phyloP scores from a whole-genome alignment of 2,797 vertebrate genomes.

The Eutrigla gurnardus region DNA sequence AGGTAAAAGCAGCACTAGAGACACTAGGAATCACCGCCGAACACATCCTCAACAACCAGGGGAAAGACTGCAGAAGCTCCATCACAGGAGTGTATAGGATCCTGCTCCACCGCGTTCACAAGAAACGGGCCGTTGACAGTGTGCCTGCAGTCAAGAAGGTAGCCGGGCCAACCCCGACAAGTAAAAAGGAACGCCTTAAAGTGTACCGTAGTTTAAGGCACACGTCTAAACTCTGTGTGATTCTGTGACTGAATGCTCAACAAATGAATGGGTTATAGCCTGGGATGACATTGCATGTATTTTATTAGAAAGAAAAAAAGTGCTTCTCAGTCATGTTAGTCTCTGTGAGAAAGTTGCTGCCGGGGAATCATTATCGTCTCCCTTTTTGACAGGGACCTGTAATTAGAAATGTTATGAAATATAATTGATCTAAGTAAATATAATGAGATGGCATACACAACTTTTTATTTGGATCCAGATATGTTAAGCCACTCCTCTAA shows the following conservation, averaged over 20 bases:
- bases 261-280: conserved; percentile 23
- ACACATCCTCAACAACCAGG: conserved; percentile 92
- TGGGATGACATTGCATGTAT: conserved; percentile 56
- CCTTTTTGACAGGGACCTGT: conserved; percentile 40
- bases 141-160: conserved; percentile 83
- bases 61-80: conserved; percentile 91
- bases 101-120: conserved; percentile 92
- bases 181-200: conserved; percentile 84
- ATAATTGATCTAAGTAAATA: conserved; percentile 31
- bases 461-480: conserved; percentile 28
- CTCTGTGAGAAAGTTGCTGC: conserved; percentile 73
- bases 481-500: conserved; percentile 31
- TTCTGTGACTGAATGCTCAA: conserved; percentile 86
- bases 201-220: conserved; percentile 88
- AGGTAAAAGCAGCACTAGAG: conserved; percentile 89
- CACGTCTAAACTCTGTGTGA: conserved; percentile 96
- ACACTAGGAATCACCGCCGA: conserved; percentile 91
- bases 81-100: conserved; percentile 95
- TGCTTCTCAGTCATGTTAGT: conserved; percentile 64
- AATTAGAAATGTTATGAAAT: conserved; percentile 25
- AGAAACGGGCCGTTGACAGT: conserved; percentile 86
- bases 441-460: conserved; percentile 27
- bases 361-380: conserved; percentile 27
- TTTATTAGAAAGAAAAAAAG: conserved; percentile 45
- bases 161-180: conserved; percentile 61